Conservation (phyloP, 2,888 invertebrate genomes). For the Caradrina kadenii region DNA sequence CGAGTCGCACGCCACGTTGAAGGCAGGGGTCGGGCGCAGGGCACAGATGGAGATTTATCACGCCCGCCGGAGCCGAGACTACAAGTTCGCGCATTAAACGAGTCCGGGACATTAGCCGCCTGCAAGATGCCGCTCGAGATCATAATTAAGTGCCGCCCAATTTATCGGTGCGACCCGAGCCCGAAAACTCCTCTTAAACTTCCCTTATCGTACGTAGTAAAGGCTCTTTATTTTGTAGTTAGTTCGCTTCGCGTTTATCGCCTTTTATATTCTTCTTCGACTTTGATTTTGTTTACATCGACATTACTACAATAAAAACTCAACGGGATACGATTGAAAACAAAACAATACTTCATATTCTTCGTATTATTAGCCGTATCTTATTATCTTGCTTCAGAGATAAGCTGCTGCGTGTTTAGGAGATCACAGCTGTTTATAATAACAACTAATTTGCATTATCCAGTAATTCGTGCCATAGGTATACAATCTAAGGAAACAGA, state of each 20-base stretch:
- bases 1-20: constrained; percentile 61
- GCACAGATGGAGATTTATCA: constrained; percentile 89
- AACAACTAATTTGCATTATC: constrained; percentile 31
- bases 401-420: constrained; percentile 2
- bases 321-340: constrained; percentile 7
- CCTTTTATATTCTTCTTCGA: constrained; percentile 79
- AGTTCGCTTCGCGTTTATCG: constrained; percentile 84
- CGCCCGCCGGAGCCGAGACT: constrained; percentile 87
- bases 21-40: constrained; percentile 75
- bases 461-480: neutral
- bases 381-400: constrained; percentile 14
- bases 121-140: constrained; percentile 91
- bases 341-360: neutral
- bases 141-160: constrained; percentile 91
- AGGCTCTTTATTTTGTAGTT: constrained; percentile 90
- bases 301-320: constrained; percentile 10
- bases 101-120: constrained; percentile 89
- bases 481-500: neutral
- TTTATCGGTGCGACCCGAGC: constrained; percentile 90
- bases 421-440: constrained; percentile 1
- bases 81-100: constrained; percentile 91
- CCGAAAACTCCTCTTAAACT: constrained; percentile 88
- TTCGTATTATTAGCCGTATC: neutral
- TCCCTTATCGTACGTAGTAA: constrained; percentile 89
- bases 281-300: constrained; percentile 64